Evolutionary conservation across 2,888 invertebrate species (phyloP).

Genomic region (Sinodicranocentrus sp.): DNA sequence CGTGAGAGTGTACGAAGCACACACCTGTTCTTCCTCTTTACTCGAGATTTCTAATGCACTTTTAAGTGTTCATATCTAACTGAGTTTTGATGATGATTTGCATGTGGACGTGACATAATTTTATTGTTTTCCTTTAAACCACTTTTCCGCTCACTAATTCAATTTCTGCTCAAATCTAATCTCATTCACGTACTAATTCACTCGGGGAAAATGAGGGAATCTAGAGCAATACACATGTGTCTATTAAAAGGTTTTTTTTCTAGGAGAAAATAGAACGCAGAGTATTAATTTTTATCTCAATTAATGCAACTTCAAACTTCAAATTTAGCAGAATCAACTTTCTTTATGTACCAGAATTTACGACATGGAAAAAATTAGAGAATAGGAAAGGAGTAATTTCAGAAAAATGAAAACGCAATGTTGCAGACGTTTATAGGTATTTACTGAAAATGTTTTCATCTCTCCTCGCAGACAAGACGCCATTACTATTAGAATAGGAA

Average conservation of each 20-base stretch:
- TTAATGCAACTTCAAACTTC: too few species aligned
- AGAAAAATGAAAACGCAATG: too few species aligned
- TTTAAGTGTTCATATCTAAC: too few species aligned
- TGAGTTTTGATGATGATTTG: constrained; percentile 3
- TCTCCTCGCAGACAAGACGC: too few species aligned
- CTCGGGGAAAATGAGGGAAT: constrained; percentile 2
- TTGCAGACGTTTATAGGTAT: too few species aligned
- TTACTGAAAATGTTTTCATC: too few species aligned
- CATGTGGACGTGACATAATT: constrained; percentile 65
- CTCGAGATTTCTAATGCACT: not conserved
- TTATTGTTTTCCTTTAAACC: constrained; percentile 35
- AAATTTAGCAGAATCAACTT: too few species aligned
- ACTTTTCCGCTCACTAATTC: not conserved
- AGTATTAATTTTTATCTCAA: too few species aligned
- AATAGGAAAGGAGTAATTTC: too few species aligned
- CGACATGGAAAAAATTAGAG: too few species aligned
- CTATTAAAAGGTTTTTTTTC: not conserved
- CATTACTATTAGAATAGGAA: too few species aligned
- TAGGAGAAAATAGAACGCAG: not conserved
- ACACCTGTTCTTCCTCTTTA: constrained; percentile 2
- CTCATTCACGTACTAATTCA: constrained; percentile 59
- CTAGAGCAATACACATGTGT: not conserved
- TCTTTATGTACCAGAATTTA: too few species aligned
- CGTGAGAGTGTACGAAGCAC: not conserved
- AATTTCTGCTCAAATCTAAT: constrained; percentile 9